Evolutionary conservation across 2,113 vertebrate genomes (phyloP), one percentile per base, ranked within the genome.

Genomic region (Ctenomys sociabilis): DNA sequence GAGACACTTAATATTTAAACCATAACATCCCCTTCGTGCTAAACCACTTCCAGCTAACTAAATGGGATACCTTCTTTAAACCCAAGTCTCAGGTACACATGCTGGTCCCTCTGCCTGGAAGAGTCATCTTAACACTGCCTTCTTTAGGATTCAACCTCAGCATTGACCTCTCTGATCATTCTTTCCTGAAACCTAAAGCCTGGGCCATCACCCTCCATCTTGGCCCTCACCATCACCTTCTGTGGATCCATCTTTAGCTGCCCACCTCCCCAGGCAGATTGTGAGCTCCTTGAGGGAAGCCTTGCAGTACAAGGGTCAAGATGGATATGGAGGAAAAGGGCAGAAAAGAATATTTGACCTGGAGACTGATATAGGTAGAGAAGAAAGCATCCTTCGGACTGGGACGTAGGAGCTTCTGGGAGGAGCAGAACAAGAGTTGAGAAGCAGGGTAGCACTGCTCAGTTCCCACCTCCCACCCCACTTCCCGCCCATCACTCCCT

Each of bases 121-220:
- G 64, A 64, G 68, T 45, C 10, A 16, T 64, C 37, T 37, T 49
- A 21, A 32, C 32, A 11, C 57, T 35, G 66, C 32, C 52, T 63
- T 52, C 68, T 7, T 73, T 61, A 30, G 54, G n/a, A 87, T 37
- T 87, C 11, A 45, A 21, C 32, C 35, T 35, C 21, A 13, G 0
- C 43, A 86, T 92, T 64, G 45, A 14, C 64, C 90, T 92, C 86
- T 87, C 70, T 90, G 64, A 37, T 30, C 78, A 28, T 78, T 90
- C 82, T 96, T 57, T 82, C 82, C 72, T 45, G 70, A 40, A 59
- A 68, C 83, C 73, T 81, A 91, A 66, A 93, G 59, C 35, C 66
- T 88, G 26, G 73, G 63, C 14, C 77, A 73, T 52, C 70, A 80
- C 7, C 32, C 21, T 7, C 22, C 57, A 72, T 30, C 43, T 66